A percentile compares a stretch with the other conserved stretches of the same genome.
phyloP scores from a whole-genome alignment of 2,113 vertebrate species.

The Chunga burmeisteri region DNA sequence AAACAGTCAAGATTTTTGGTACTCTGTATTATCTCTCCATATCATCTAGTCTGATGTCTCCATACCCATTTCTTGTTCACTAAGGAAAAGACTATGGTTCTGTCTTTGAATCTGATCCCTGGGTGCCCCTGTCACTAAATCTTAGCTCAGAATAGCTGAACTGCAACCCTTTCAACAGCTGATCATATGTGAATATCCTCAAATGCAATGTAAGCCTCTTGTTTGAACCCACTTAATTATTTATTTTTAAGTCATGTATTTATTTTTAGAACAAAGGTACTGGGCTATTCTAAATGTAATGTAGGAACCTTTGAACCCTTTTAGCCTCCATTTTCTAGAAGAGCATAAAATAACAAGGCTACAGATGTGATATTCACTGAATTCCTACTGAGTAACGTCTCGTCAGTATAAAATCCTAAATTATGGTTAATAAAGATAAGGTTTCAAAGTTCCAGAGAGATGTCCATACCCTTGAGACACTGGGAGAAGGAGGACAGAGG shows the following conservation, averaged over 20 bases:
- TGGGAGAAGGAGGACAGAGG: neutral
- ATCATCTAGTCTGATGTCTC: neutral
- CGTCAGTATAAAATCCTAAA: neutral
- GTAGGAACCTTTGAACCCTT: neutral
- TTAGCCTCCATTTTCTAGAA: neutral
- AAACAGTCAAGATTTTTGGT: neutral
- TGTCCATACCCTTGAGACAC: neutral
- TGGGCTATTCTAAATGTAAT: constrained; percentile 3
- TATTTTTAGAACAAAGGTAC: constrained; percentile 44
- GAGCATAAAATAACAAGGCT: neutral
- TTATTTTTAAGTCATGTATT: neutral
- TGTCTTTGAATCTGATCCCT: neutral
- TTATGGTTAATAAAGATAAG: neutral
- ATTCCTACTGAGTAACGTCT: neutral
- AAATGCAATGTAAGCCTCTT: neutral
- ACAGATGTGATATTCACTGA: neutral
- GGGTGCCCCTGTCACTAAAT: constrained; percentile 1
- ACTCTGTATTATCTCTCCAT: neutral
- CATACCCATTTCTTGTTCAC: neutral
- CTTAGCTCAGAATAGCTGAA: constrained; percentile 19
- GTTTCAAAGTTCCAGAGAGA: neutral
- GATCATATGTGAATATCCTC: constrained; percentile 32
- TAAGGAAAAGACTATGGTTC: neutral
- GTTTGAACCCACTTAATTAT: constrained; percentile 28
- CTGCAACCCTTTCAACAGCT: constrained; percentile 42